These are phyloP conservation scores for Drosophila kurseongensis DNA, from an alignment of 1,140 invertebrate genomes.

Conservation along the genomic window DNA sequence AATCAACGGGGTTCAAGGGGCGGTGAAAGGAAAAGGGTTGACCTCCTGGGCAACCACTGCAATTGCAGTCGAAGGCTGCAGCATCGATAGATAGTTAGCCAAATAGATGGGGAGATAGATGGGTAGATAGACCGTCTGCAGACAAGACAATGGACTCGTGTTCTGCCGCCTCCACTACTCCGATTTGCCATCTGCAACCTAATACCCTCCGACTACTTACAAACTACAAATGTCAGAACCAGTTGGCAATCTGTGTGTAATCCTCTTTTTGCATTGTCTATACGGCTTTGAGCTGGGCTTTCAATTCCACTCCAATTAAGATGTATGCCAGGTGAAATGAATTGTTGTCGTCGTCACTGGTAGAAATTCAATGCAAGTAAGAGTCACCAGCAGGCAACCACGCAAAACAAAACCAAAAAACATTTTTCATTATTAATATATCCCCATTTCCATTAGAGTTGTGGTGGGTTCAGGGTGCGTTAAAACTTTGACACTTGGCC, in stretches of 20 bases:
- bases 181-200: neutral
- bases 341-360: conserved; percentile 31
- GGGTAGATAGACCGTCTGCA: conserved; percentile 48
- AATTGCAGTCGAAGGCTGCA: conserved; percentile 51
- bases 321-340: conserved; percentile 46
- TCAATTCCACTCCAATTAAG: conserved; percentile 67
- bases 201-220: conserved; percentile 38
- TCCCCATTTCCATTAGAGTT: conserved; percentile 8
- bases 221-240: conserved; percentile 42
- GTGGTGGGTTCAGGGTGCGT: conserved; percentile 31
- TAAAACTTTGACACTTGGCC: conserved; percentile 79
- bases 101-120: conserved; percentile 22
- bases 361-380: conserved; percentile 43
- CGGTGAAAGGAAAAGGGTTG: neutral
- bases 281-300: conserved; percentile 26
- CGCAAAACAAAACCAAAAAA: conserved; percentile 13
- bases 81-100: conserved; percentile 53
- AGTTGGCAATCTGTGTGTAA: conserved; percentile 46
- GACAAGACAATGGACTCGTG: conserved; percentile 55
- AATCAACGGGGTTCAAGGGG: conserved; percentile 52
- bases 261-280: conserved; percentile 43
- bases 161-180: conserved; percentile 6
- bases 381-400: conserved; percentile 27
- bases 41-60: conserved; percentile 16
- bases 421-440: conserved; percentile 53